Base-by-base conservation (phyloP, 2,113 vertebrate genomes). In the Cebus imitator region DNA sequence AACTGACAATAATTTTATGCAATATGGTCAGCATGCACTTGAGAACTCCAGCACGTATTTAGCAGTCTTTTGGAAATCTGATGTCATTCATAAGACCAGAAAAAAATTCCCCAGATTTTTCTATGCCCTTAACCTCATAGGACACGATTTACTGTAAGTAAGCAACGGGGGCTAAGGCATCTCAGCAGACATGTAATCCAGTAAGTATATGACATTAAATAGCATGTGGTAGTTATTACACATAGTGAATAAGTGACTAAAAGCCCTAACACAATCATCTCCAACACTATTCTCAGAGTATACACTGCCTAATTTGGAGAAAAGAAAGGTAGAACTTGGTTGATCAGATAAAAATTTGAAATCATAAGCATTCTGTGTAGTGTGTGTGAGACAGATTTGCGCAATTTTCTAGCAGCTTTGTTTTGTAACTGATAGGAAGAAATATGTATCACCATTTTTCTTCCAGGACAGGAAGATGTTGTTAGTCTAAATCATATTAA, bases 31-130 rank as follows among this genome's bases (percentile, higher is more conserved):
- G 73, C 13, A 43, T 45, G 50, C 2, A 82, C 14, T 96, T 90
- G 70, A 89, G 94, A 87, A 48, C 32, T 81, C 23, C 58, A 61
- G 45, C 32, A 89, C 70, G 2, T 55, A 91, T 52, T 93, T 90
- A 95, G 64, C 32, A 50, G 8, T 78, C 70, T 64, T 93, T 87
- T 78, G 83, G 91, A 97, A 98, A 90, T 94, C 73, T 96, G 92
- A 95, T 97, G 93, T 96, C 82, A 97, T 91, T 96, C 14, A 52
- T 84, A 75, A 95, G 96, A 87, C 78, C 83, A 91, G 83, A 66
- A 93, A 88, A 90, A 78, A 86, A 70, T 12, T 18, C 50, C 45
- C 45, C 30, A 70, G 12, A 6, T 50, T 61, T 78, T 73, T 90
- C 43, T 87, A 23, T 76, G 76, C 92, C 52, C 20, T 50, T 93